Evolutionary conservation across 2,113 vertebrate species (phyloP).

Genomic region (Calyptomena viridis): DNA sequence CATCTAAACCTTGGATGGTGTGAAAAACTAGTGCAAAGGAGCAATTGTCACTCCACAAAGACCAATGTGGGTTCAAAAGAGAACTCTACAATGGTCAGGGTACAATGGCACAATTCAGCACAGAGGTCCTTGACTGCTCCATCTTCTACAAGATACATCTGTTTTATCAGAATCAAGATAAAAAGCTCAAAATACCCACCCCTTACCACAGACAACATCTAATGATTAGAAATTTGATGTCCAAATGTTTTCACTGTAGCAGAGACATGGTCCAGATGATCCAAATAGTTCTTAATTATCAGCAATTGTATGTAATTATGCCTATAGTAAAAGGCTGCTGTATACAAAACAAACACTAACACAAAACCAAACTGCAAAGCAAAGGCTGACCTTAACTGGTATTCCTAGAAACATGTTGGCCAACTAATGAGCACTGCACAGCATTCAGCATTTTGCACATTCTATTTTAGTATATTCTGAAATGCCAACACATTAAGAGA

Average conservation of each 20-base stretch:
- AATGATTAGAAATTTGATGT: not conserved
- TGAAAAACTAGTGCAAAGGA: not conserved
- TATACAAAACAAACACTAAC: constrained; percentile 48
- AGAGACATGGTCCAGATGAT: not conserved
- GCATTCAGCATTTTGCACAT: not conserved
- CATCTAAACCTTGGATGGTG: not conserved
- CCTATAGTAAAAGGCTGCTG: constrained; percentile 11
- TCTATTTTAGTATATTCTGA: constrained; percentile 9
- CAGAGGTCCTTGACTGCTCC: not conserved
- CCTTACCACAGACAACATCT: not conserved
- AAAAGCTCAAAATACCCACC: not conserved
- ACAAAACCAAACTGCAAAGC: constrained; percentile 41
- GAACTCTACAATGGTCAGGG: not conserved
- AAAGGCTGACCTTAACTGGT: constrained; percentile 42
- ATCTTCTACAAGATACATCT: not conserved
- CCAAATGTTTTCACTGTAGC: not conserved
- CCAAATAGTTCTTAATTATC: constrained; percentile 33
- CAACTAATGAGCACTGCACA: not conserved
- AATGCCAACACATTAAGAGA: constrained; percentile 20
- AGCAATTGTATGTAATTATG: constrained; percentile 40
- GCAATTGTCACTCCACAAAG: not conserved
- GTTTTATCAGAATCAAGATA: not conserved
- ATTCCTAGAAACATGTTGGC: constrained; percentile 17
- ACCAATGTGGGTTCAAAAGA: not conserved
- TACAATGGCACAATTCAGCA: not conserved